phyloP scores from a whole-genome alignment of 1,140 invertebrate genomes.

The Medauroidea extradentata region DNA sequence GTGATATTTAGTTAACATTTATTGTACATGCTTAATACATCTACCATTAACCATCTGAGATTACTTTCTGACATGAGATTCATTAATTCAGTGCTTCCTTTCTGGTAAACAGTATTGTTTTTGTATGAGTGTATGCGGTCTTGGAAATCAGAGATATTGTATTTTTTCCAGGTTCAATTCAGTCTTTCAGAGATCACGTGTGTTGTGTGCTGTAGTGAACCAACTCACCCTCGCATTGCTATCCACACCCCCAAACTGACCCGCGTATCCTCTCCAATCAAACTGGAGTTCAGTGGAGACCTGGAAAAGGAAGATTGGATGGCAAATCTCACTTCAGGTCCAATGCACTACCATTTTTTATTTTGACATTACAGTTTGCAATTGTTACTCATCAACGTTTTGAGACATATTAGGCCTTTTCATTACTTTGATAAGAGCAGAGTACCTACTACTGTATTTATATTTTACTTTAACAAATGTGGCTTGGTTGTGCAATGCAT shows the following conservation, averaged over 20 bases:
- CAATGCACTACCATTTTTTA: too few relatives aligned
- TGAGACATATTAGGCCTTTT: too few relatives aligned
- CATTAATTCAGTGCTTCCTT: too few relatives aligned
- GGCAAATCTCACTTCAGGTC: constrained; percentile 63
- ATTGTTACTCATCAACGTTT: too few relatives aligned
- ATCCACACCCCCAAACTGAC: constrained; percentile 63
- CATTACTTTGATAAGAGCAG: too few relatives aligned
- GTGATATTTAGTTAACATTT: too few relatives aligned
- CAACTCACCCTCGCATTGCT: constrained; percentile 64
- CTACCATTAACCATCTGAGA: neutral
- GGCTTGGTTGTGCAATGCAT: too few relatives aligned
- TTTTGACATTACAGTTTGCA: too few relatives aligned
- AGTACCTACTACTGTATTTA: too few relatives aligned
- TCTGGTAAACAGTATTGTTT: neutral
- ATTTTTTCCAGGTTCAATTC: constrained; percentile 51
- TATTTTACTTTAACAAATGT: too few relatives aligned
- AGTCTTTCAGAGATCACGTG: constrained; percentile 66
- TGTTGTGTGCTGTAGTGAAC: constrained; percentile 69
- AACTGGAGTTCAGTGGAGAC: constrained; percentile 71
- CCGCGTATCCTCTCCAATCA: constrained; percentile 46
- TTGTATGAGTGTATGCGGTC: neutral
- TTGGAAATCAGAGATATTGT: too few relatives aligned
- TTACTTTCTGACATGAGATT: too few relatives aligned
- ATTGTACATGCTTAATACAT: neutral
- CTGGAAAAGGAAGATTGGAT: constrained; percentile 85